phyloP scores from a whole-genome alignment of 2,888 invertebrate genomes.

The Gisinianus flammeolus region DNA sequence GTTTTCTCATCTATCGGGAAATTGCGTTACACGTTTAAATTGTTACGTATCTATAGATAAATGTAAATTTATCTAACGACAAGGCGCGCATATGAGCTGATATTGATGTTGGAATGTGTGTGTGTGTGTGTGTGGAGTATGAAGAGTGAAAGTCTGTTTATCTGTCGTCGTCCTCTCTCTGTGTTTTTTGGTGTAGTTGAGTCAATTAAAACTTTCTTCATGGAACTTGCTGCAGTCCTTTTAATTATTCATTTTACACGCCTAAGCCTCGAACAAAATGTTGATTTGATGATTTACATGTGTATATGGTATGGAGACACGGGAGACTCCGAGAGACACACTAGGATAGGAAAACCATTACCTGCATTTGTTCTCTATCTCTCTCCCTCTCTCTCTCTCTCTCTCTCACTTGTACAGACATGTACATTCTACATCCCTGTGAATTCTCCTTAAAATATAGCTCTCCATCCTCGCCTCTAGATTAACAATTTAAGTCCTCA shows the following conservation, averaged over 20 bases:
- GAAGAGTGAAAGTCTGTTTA: too few species aligned
- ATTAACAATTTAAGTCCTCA: constrained; percentile 16
- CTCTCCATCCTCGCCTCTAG: neutral
- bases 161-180: neutral
- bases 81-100: too few species aligned
- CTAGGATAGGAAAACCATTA: neutral
- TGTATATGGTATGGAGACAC: neutral
- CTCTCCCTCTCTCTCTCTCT: neutral
- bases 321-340: neutral
- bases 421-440: neutral
- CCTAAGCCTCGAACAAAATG: neutral
- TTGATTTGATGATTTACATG: neutral
- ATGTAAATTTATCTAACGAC: too few species aligned
- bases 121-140: too few species aligned
- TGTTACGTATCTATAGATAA: too few species aligned
- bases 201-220: constrained; percentile 26
- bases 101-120: too few species aligned
- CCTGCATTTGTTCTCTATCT: neutral
- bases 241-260: constrained; percentile 29
- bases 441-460: neutral
- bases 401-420: neutral
- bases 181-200: neutral
- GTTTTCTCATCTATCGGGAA: too few species aligned
- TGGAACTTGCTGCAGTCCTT: neutral
- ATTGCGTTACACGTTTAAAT: too few species aligned